Evolutionary conservation across 2,888 invertebrate species (phyloP), one percentile per base, ranked within the genome.

Genomic region (Ectemnius lituratus): DNA sequence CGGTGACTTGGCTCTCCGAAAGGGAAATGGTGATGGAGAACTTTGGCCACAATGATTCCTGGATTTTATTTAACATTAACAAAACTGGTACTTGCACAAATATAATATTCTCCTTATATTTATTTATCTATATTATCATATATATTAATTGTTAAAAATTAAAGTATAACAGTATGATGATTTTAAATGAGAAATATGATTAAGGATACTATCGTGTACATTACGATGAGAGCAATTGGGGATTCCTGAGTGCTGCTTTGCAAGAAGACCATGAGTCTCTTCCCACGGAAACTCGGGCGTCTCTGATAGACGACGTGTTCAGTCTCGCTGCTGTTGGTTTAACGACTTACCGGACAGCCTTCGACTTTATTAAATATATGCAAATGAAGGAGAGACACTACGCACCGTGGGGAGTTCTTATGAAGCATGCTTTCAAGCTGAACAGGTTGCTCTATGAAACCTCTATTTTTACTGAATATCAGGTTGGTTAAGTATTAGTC

Each of bases 291-390:
- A 93, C 93, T 77, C 88, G 93, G 77, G 93, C 93, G 1, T 92
- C 94, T 65, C 88, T 94, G 3, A 86, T 94, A 49, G 93, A 94
- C 82, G 94, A 94, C 86, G 90, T 92, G 23, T 86, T 91, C 52
- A 89, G 88, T 59, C 83, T 92, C 14, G 92, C 92, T 5, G 86
- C 91, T 62, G 89, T 91, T 46, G 91, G 91, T 16, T 75, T 87
- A 57, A 83, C 91, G n/a, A 85, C 88, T 66, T 92, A 92, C 77
- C 87, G 88, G 23, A 80, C 88, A 3, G 92, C 92, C 6, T 89
- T 94, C 59, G 90, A 92, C 66, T 84, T 93, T 37, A 91, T 92
- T 46, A 85, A 87, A 73, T 94, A 94, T 86, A 88, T 94, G 65
- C 82, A 81, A 77, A 87, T 86, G 59, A 89, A 90, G 58, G 92